These are phyloP conservation scores for Zosterops borbonicus DNA, from an alignment of 2,113 vertebrate species.

Conservation along the genomic window DNA sequence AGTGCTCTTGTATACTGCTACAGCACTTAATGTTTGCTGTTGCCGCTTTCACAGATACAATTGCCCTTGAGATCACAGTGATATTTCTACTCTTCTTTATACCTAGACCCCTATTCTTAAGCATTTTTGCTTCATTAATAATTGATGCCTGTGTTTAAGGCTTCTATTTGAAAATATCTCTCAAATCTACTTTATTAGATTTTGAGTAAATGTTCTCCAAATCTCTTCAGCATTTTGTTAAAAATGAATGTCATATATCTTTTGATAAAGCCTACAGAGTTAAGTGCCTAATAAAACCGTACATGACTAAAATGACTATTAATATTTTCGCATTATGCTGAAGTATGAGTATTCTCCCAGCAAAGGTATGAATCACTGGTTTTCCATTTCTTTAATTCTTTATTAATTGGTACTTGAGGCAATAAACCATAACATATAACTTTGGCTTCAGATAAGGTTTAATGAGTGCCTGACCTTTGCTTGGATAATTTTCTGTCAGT, in stretches of 20 bases:
- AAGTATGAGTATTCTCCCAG: slow-evolving; percentile 60
- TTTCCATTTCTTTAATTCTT: slow-evolving; percentile 82
- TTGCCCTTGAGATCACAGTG: slow-evolving; percentile 23
- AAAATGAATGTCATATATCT: slow-evolving; percentile 78
- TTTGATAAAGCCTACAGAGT: slow-evolving; percentile 74
- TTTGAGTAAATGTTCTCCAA: slow-evolving; percentile 74
- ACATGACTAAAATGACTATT: slow-evolving; percentile 76
- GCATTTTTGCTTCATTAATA: slow-evolving; percentile 71
- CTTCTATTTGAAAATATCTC: slow-evolving; percentile 64
- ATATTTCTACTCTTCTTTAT: slow-evolving; percentile 64
- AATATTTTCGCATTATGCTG: slow-evolving; percentile 75
- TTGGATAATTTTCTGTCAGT: slow-evolving; percentile 71
- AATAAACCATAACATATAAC: slow-evolving; percentile 79
- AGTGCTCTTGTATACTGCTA: neutral
- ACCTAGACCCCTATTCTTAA: slow-evolving; percentile 57
- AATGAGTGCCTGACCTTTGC: slow-evolving; percentile 80
- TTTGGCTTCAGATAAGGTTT: slow-evolving; percentile 78
- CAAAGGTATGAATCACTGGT: slow-evolving; percentile 76
- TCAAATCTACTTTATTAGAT: slow-evolving; percentile 74
- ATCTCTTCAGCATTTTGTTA: slow-evolving; percentile 72
- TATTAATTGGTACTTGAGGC: slow-evolving; percentile 82
- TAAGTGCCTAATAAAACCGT: slow-evolving; percentile 78
- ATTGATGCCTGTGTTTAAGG: slow-evolving; percentile 67
- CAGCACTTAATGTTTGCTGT: slow-evolving; percentile 30
- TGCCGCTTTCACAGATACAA: slow-evolving; percentile 22